Percentiles rank a stretch among this genome's conserved stretches.
Conservation (phyloP, 2,888 invertebrate genomes). For the Ecdyonurus torrentis region DNA sequence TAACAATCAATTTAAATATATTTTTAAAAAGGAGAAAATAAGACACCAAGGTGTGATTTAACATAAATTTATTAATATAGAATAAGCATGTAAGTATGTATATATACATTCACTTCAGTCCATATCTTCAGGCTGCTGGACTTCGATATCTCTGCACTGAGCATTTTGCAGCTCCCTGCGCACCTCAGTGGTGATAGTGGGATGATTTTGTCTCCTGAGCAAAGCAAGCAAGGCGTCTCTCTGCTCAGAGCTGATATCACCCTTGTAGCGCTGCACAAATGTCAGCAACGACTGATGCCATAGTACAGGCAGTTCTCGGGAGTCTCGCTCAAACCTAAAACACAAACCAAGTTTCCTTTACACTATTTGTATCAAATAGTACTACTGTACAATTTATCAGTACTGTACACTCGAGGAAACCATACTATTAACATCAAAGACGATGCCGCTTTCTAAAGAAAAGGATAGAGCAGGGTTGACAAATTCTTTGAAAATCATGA, state of each 20-base stretch:
- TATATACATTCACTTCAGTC: too few relatives aligned
- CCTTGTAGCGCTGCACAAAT: constrained; percentile 89
- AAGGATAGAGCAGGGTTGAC: too few relatives aligned
- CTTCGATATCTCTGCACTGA: constrained; percentile 57
- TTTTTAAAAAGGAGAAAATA: too few relatives aligned
- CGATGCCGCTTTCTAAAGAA: too few relatives aligned
- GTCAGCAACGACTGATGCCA: constrained; percentile 95
- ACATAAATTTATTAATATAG: too few relatives aligned
- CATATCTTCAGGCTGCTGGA: constrained; percentile 22
- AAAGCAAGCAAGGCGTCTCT: constrained; percentile 68
- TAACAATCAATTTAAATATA: too few relatives aligned
- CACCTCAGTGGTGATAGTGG: constrained; percentile 64
- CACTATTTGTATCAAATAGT: background rate
- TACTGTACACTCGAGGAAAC: background rate
- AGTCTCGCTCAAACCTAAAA: constrained; percentile 65
- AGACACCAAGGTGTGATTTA: too few relatives aligned
- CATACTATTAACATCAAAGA: too few relatives aligned
- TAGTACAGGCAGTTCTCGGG: constrained; percentile 73
- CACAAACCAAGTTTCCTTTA: too few relatives aligned
- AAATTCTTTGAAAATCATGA: too few relatives aligned
- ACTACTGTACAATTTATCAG: background rate
- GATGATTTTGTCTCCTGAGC: constrained; percentile 52
- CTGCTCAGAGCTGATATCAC: constrained; percentile 86
- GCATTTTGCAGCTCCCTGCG: constrained; percentile 72
- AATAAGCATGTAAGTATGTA: too few relatives aligned